Conservation (phyloP, 2,888 invertebrate genomes). For the Dolichopus griseipennis region DNA sequence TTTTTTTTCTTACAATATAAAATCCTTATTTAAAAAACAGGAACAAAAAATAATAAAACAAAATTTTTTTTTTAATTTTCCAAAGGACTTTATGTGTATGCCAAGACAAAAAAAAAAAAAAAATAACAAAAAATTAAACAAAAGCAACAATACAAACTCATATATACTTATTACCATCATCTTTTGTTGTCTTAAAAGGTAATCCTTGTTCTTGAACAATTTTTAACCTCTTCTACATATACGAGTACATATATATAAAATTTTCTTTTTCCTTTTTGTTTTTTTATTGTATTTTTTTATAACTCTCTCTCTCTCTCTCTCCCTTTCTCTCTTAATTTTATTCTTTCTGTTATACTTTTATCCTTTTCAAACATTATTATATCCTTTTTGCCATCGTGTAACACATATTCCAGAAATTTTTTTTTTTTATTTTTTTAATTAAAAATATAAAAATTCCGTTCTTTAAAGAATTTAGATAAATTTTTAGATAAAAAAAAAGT, state of each 20-base stretch:
- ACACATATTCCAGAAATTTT: no score
- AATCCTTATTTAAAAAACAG: no score
- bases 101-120: neutral
- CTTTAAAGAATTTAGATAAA: slow-evolving; percentile 1
- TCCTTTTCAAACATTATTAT: neutral
- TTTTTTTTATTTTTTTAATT: neutral
- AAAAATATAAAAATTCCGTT: slow-evolving; percentile 1
- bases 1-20: no score
- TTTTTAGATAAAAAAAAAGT: no score
- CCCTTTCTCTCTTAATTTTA: neutral
- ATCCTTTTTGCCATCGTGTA: no score
- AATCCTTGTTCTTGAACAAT: neutral
- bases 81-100: neutral
- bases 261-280: neutral
- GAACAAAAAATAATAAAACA: no score
- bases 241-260: no score
- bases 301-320: no score
- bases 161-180: neutral
- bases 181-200: slow-evolving; percentile 3
- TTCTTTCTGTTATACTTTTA: neutral
- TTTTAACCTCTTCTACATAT: no score
- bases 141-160: no score
- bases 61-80: no score
- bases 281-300: neutral
- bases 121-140: no score